phyloP scores from a whole-genome alignment of 2,888 invertebrate species.

The Abrostola triplasia region DNA sequence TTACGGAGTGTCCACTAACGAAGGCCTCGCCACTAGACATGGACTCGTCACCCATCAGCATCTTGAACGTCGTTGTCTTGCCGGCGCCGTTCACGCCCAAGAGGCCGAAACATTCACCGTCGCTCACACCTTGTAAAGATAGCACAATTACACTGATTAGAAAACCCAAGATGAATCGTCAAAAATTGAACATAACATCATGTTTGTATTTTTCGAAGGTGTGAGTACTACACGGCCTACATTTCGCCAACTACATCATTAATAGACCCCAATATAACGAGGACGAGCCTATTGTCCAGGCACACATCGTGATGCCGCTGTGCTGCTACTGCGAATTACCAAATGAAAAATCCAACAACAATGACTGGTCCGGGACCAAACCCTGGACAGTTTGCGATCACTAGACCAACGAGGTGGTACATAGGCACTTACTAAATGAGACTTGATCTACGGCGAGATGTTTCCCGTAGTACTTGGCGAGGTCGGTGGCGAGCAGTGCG shows the following conservation, averaged over 20 bases:
- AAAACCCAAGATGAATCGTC: too few species aligned
- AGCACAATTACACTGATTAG: neutral
- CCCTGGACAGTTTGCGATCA: too few species aligned
- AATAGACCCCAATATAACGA: too few species aligned
- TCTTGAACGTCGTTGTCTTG: conserved; percentile 96
- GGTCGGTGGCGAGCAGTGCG: conserved; percentile 89
- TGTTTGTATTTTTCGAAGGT: neutral
- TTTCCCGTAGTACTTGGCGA: conserved; percentile 93
- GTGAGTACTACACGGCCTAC: too few species aligned
- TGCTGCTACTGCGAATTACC: too few species aligned
- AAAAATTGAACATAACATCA: neutral
- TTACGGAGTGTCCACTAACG: conserved; percentile 88
- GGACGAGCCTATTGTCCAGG: too few species aligned
- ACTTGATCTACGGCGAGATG: conserved; percentile 94
- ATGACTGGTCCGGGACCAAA: too few species aligned
- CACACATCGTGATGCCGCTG: too few species aligned
- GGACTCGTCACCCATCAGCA: conserved; percentile 94
- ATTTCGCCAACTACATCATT: too few species aligned
- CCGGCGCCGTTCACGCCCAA: conserved; percentile 96
- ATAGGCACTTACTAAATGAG: conserved; percentile 82
- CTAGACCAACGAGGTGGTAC: neutral
- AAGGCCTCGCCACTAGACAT: conserved; percentile 92
- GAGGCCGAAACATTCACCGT: conserved; percentile 94
- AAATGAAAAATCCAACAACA: too few species aligned
- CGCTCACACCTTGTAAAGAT: conserved; percentile 87